Percentiles rank a stretch among this genome's conserved stretches.
Evolutionary conservation across 2,797 vertebrate genomes (phyloP).

Genomic region (Rhincodon typus): DNA sequence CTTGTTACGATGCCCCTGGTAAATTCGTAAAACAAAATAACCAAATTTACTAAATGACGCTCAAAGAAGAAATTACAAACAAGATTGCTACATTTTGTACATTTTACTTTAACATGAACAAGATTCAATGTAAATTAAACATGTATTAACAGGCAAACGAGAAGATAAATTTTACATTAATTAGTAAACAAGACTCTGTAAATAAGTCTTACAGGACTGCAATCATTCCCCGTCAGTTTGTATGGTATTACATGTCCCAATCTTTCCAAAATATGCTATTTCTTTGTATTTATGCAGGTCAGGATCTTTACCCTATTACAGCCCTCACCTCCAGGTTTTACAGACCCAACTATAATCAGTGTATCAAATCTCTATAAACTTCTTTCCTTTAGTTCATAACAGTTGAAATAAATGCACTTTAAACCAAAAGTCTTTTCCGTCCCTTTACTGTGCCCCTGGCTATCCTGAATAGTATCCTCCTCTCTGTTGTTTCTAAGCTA

Average conservation of each 20-base stretch:
- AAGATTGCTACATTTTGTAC: not conserved
- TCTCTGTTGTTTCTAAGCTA: too few species aligned
- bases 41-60: not conserved
- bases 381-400: too few species aligned
- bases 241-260: not conserved
- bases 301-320: not conserved
- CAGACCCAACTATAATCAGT: not conserved
- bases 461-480: too few species aligned
- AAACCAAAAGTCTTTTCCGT: too few species aligned
- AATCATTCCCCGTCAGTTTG: not conserved
- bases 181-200: not conserved
- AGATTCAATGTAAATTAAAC: not conserved
- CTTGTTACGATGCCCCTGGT: not conserved
- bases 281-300: not conserved
- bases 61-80: not conserved
- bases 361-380: too few species aligned
- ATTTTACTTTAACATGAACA: not conserved
- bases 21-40: not conserved
- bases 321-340: not conserved
- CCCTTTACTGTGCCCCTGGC: too few species aligned
- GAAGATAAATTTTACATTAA: not conserved
- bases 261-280: not conserved
- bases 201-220: not conserved
- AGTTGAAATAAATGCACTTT: too few species aligned
- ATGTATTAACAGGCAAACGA: not conserved